Conservation (phyloP, 2,797 vertebrate genomes). For the Furcifer pardalis region DNA sequence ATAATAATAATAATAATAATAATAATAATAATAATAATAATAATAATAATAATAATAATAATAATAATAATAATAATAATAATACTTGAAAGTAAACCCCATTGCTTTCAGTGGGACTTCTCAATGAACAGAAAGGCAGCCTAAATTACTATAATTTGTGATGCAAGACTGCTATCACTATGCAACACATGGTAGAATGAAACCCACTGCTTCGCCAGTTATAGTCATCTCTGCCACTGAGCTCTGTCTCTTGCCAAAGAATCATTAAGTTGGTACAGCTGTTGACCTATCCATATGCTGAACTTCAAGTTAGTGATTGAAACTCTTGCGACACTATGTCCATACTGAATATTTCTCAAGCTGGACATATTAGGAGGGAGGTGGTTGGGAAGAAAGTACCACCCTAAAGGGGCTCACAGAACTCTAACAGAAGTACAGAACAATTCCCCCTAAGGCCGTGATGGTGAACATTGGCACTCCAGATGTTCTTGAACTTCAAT, state of each 20-base stretch:
- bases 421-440: neutral
- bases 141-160: neutral
- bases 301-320: neutral
- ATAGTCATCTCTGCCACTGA: neutral
- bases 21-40: too few species aligned
- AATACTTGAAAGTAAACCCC: neutral
- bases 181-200: neutral
- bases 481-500: too few species aligned
- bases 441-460: neutral
- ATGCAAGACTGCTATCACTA: neutral
- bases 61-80: too few species aligned
- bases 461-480: too few species aligned
- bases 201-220: neutral
- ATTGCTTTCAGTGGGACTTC: neutral
- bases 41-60: too few species aligned
- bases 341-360: neutral
- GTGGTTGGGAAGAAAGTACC: neutral
- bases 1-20: too few species aligned
- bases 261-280: neutral
- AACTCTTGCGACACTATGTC: neutral
- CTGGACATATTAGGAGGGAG: neutral
- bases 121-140: neutral
- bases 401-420: neutral
- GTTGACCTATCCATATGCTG: neutral
- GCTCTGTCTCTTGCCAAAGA: neutral